Evolutionary conservation across 2,113 vertebrate species (phyloP), one percentile per base, ranked within the genome.

Genomic region (Scortum barcoo): DNA sequence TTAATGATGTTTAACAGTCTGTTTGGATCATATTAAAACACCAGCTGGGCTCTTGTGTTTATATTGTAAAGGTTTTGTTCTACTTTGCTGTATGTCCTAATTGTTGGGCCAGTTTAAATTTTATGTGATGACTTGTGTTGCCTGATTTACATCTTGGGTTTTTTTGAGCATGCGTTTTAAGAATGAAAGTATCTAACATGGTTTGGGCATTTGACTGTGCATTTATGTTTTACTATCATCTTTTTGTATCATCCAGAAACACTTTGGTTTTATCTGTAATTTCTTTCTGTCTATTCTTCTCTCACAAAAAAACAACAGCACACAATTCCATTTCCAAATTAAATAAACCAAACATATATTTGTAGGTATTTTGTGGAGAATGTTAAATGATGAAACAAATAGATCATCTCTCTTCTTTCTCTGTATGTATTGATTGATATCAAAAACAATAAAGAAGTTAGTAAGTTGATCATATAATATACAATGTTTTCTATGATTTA

Each of bases 281-380:
- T 6, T 33, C 1, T 24, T 5, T 78, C 30, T 69, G 9, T 48
- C 11, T 58, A n/a, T 42, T 24, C 56, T n/a, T 65, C 4, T 24
- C 65, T 44, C 22, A 67, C 42, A 56, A n/a, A 44, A 56, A 44
- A 56, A n/a, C n/a, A n/a, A n/a, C n/a, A n/a, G n/a, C n/a, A 19
- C 42, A 58, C 14, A 53, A 44, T 76, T 66, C 7, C 20, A 20
- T 7, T 30, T 65, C 17, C 9, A 10, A 46, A 54, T 65, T 12
- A 71, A 70, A 60, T 38, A 61, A 82, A 48, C 38, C 1, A 54
- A 72, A 75, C 24, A 42, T 58, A 3, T 50, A 36, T 68, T 80
- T 11, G 44, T 4, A 36, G 26, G 14, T 69, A 36, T 77, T 50
- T 69, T 60, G 9, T 50, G 20, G 22, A 28, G 50, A 50, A 69